phyloP scores from a whole-genome alignment of 2,888 invertebrate genomes.

The Xiphydria camelus region DNA sequence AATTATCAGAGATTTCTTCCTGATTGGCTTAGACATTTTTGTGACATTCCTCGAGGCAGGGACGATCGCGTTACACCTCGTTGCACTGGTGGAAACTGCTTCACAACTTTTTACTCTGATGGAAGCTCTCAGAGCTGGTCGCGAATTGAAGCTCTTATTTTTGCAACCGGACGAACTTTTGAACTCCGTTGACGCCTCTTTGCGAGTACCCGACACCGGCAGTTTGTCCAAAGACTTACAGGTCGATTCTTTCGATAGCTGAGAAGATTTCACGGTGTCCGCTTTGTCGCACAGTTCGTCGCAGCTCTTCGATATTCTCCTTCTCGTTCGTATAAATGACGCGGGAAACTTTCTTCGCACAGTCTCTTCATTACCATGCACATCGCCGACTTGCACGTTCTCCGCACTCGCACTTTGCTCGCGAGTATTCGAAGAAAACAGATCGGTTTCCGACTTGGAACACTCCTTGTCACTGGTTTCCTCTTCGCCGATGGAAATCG shows the following conservation, averaged over 20 bases:
- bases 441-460: constrained; percentile 5
- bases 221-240: constrained; percentile 33
- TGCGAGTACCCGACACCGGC: not conserved
- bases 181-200: not conserved
- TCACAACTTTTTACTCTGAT: constrained; percentile 13
- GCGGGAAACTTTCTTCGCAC: constrained; percentile 34
- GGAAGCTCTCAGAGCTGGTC: constrained; percentile 4
- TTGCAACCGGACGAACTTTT: not conserved
- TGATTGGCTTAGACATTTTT: constrained; percentile 23
- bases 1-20: constrained; percentile 26
- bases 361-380: no score
- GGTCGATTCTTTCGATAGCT: constrained; percentile 9
- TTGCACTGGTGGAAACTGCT: not conserved
- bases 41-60: constrained; percentile 11
- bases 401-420: no score
- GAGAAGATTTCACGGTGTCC: constrained; percentile 11
- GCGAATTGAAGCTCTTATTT: not conserved
- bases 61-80: constrained; percentile 5
- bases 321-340: constrained; percentile 36
- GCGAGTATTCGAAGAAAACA: not conserved
- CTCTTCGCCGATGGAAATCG: constrained; percentile 34
- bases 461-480: constrained; percentile 10
- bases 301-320: constrained; percentile 20
- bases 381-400: no score
- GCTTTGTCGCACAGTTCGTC: constrained; percentile 16